Evolutionary conservation across 64 coral and sea anemone genomes (phyloP), one percentile per base, ranked within the genome.

Genomic region (Acropora tenuis): DNA sequence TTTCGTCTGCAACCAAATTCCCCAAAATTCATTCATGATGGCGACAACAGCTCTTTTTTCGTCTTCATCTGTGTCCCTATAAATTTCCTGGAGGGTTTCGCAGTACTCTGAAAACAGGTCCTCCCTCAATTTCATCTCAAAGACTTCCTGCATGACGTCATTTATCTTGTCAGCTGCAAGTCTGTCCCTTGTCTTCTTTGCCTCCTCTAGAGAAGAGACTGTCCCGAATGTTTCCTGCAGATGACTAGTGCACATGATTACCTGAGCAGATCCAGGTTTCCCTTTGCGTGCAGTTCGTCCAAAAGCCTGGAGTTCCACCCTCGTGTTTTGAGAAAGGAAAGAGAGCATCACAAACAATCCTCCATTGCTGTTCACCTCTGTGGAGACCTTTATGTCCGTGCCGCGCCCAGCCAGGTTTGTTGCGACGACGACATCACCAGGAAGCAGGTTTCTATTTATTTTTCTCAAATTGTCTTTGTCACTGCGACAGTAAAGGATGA

Each of bases 321-420:
- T 86, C 50, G 13, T 18, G n/a, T 86, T 86, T 10, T 47, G 47
- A 40, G 83, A 71, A 19, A 86, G 48, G 16, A 86, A 86, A 8
- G 83, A 72, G 58, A 86, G 63, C 48, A 86, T 66, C 16, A 86
- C 83, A 72, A 72, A 73, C 10, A 86, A 69, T 73, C 83, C 83
- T 49, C 83, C 83, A 73, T 66, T 71, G n/a, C 49, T 30, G 66
- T 72, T 9, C n/a, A 86, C 83, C 30, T 66, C 43, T 50, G 44
- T 6, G 30, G 66, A 66, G 10, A 86, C 49, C 13, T 86, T 12
- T 30, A 86, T 20, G 49, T 86, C 43, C 69, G 83, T 86, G n/a
- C 83, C 83, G 18, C 83, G 83, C 16, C 83, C 83, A 46, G 83
- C 83, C 2, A 86, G 66, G 67, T 86, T 86, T 50, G 83, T 86